These are phyloP conservation scores for Cliona cf. orientalis DNA, from an alignment of 37 sponge, comb jelly and placozoan species.

Conservation along the genomic window DNA sequence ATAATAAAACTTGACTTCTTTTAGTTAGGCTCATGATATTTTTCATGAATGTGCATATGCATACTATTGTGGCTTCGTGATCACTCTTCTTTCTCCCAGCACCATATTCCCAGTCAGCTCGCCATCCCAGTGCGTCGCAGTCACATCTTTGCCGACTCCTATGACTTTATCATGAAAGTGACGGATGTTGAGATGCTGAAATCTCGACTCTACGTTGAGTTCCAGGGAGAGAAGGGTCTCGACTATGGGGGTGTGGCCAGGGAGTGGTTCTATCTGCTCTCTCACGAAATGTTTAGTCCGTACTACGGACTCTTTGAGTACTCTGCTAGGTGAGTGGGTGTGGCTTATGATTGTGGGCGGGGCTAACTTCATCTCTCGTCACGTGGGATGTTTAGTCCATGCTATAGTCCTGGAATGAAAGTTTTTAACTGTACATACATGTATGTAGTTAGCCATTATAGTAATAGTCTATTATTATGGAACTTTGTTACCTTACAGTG, in stretches of 20 bases:
- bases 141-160: slow-evolving; percentile 86
- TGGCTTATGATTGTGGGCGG: neutral
- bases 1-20: no score
- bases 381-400: no score
- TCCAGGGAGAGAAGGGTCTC: slow-evolving; percentile 89
- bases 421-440: no score
- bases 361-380: no score
- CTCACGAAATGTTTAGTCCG: slow-evolving; percentile 99
- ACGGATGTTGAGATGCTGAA: slow-evolving; percentile 56
- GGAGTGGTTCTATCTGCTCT: slow-evolving; percentile 97
- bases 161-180: slow-evolving; percentile 68
- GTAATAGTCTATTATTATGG: neutral
- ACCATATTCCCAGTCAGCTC: slow-evolving; percentile 59
- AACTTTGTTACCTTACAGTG: slow-evolving; percentile 64
- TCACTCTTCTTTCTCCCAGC: no score
- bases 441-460: no score
- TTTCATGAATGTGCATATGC: no score
- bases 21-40: no score
- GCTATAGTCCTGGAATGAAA: no score
- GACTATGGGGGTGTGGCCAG: slow-evolving; percentile 99
- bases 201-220: slow-evolving; percentile 83
- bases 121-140: slow-evolving; percentile 76
- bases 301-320: slow-evolving; percentile 99
- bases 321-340: slow-evolving; percentile 85
- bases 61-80: no score